Percentiles rank a stretch among this genome's conserved stretches.
Conservation (phyloP, 2,888 invertebrate species). For the Cerceris rybyensis region DNA sequence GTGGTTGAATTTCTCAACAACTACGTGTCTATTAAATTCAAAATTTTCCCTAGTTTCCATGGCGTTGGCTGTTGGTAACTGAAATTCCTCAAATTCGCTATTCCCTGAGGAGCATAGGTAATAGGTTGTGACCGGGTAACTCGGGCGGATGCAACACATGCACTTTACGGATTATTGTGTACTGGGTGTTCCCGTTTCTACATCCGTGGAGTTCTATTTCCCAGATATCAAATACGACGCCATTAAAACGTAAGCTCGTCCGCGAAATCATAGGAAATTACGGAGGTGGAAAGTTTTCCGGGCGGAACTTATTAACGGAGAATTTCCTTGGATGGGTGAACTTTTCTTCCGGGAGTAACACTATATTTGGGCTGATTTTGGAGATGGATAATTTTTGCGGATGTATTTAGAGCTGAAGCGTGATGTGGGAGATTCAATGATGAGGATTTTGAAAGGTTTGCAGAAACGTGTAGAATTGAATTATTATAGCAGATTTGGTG, state of each 20-base stretch:
- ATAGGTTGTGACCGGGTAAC: slow-evolving; percentile 4
- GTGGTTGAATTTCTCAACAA: background rate
- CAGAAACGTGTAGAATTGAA: too few species aligned
- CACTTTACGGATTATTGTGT: slow-evolving; percentile 50
- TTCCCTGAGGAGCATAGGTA: slow-evolving; percentile 12
- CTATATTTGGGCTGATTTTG: too few species aligned
- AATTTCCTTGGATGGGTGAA: too few species aligned
- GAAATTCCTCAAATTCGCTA: slow-evolving; percentile 33
- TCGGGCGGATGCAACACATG: slow-evolving; percentile 33
- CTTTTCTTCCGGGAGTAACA: too few species aligned
- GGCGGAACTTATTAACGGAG: too few species aligned
- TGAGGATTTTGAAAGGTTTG: background rate
- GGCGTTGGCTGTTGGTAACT: slow-evolving; percentile 7
- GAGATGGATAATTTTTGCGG: too few species aligned
- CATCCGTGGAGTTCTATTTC: slow-evolving; percentile 2
- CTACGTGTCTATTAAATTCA: background rate
- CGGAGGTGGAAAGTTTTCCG: too few species aligned
- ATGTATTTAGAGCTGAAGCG: background rate
- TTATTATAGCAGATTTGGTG: too few species aligned
- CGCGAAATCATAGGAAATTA: too few species aligned
- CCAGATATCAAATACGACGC: background rate
- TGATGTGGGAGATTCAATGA: background rate
- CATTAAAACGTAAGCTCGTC: too few species aligned
- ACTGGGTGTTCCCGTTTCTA: background rate
- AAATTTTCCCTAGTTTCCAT: background rate